Evolutionary conservation across 2,888 invertebrate species (phyloP).

Genomic region (Cephus pygmeus): DNA sequence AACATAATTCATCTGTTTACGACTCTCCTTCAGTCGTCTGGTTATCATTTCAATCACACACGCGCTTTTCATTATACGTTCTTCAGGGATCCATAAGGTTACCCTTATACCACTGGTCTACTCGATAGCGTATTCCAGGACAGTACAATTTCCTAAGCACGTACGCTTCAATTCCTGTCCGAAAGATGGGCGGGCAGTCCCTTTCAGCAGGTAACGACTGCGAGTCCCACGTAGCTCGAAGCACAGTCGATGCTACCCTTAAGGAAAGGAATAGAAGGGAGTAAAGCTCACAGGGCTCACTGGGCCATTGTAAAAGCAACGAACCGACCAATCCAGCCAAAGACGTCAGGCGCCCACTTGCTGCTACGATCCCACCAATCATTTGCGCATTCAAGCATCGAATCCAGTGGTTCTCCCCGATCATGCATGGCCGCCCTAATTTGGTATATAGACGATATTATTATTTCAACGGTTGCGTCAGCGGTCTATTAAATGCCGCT

Average conservation of each 20-base stretch:
- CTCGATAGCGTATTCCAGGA: background rate
- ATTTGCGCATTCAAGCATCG: conserved; percentile 43
- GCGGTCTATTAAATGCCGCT: background rate
- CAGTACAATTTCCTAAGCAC: background rate
- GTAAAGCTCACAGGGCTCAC: conserved; percentile 29
- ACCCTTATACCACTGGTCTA: background rate
- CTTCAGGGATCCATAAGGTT: background rate
- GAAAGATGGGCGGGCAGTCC: background rate
- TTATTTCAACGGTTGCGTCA: background rate
- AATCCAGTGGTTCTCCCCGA: conserved; percentile 38
- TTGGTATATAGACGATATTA: background rate
- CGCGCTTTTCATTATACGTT: background rate
- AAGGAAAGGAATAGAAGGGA: background rate
- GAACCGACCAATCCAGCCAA: conserved; percentile 35
- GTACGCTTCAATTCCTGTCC: conserved; percentile 4
- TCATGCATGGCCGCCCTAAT: background rate
- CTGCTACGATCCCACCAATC: conserved; percentile 42
- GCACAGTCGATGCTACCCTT: background rate
- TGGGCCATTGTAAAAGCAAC: conserved; percentile 41
- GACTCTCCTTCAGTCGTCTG: background rate
- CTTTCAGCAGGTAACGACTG: background rate
- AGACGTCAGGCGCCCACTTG: conserved; percentile 17
- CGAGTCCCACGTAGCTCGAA: background rate
- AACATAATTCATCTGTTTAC: background rate
- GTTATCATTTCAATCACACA: background rate